Base-by-base conservation (phyloP, 2,113 vertebrate genomes). In the Illadopsis cleaveri region DNA sequence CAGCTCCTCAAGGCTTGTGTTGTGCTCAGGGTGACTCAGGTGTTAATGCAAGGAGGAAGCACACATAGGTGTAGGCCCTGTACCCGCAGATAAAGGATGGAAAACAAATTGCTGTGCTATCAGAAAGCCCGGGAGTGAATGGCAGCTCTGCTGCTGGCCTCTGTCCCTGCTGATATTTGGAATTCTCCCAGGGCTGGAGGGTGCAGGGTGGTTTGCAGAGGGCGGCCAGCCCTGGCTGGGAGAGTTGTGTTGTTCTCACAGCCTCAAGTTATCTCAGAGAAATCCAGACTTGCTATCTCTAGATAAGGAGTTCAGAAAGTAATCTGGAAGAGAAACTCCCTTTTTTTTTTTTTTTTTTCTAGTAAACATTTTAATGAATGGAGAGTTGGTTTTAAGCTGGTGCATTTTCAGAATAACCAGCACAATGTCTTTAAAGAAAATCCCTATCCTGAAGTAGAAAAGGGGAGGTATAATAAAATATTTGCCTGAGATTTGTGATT, bases 31-130 rank as follows among this genome's bases (percentile, higher is more conserved):
- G 68, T 93, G 92, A 70, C 71, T 83, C 58, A 86, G 24, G 45
- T 18, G 38, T n/a, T 27, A 19, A 21, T 20, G 53, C 19, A 3
- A 30, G 78, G 65, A 86, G 91, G 91, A 95, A 81, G 57, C 38
- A 61, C 6, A 69, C 58, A 21, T 37, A 96, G 90, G 82, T 90
- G 88, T 90, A 81, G 92, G 82, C 68, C 56, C 81, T 80, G 61
- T 31, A 58, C 3, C 45, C 54, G 68, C 64, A 92, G 93, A 95
- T 96, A 97, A 93, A 81, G 71, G 88, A 70, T 56, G 64, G 42
- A 87, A 69, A 95, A 61, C 80, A 38, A 50, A 83, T 77, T 50
- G 51, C 80, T 83, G 15, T 86, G 66, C 82, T 83, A 70, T 93
- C 89, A 71, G 73, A 20, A 85, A 28, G 1, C 0, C 24, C 4